Evolutionary conservation across 2,113 vertebrate genomes (phyloP), one percentile per base, ranked within the genome.

Genomic region (Equus przewalskii): DNA sequence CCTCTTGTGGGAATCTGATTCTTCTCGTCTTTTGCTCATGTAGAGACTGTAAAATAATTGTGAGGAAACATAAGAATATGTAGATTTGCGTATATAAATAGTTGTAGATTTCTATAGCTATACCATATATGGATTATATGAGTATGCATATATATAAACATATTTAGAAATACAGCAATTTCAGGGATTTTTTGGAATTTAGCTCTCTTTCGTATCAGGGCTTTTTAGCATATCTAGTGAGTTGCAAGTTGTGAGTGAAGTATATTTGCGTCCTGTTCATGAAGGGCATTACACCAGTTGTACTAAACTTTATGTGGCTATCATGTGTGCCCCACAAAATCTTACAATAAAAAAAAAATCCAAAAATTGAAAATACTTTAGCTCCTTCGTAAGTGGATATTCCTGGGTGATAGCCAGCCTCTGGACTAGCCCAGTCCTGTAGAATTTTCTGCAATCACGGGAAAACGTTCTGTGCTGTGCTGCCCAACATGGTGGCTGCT

Each of bases 71-170:
- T 4, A 7, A 49, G 5, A 22, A 5, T 1, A 7, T 22, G 14
- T 26, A 78, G 7, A 8, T 49, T 10, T 0, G 11, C 21, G 28
- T 3, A 28, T 10, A 12, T 36, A n/a, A 56, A 16, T 1, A 16
- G 19, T 3, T 28, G 5, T 41, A 16, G 41, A 49, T 6, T 6
- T 33, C 13, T 24, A 18, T 0, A 44, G 2, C 58, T 44, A 5
- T 7, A 6, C 26, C 12, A 4, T 14, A 3, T 2, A 36, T 7
- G 5, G 22, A 14, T 8, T 8, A 15, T 28, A 28, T 14, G 49
- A 44, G 22, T 7, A 36, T n/a, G 30, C 15, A 1, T 1, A 11
- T 13, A 91, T 41, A 41, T 46, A 28, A 49, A 82, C 5, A 1
- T 1, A 2, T 21, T 36, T 9, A 62, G 41, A 70, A 49, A 21